Conservation (phyloP, 2,797 vertebrate species). For the Nyctalus aviator region DNA sequence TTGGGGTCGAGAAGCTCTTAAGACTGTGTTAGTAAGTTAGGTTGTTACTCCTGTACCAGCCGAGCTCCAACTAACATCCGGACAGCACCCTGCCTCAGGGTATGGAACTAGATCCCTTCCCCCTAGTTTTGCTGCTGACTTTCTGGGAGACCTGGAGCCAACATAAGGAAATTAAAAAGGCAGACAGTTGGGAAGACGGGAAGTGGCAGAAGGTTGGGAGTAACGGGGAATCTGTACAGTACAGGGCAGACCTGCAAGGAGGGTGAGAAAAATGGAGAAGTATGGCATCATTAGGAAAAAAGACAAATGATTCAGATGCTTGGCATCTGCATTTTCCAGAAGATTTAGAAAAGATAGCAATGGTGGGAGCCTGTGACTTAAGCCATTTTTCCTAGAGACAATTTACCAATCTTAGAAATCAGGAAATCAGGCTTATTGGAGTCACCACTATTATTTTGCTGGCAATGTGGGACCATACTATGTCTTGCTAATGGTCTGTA, state of each 20-base stretch:
- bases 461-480: not conserved
- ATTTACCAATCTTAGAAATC: not conserved
- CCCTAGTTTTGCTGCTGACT: not conserved
- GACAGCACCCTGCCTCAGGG: not conserved
- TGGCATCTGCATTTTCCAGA: not conserved
- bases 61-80: not conserved
- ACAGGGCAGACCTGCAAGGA: not conserved
- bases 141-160: not conserved
- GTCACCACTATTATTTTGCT: constrained; percentile 31
- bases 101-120: not conserved
- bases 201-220: not conserved
- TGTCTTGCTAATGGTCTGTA: not conserved
- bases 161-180: not conserved
- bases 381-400: not conserved
- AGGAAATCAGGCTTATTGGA: not conserved
- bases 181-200: not conserved
- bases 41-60: not conserved
- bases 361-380: not conserved
- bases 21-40: not conserved
- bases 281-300: not conserved
- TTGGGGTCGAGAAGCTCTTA: not conserved
- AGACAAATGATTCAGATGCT: not conserved
- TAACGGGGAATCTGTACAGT: not conserved
- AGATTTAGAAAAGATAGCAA: not conserved
- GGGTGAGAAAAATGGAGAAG: not conserved